Base-by-base conservation (phyloP, 2,797 vertebrate genomes). In the Rallus crepitans region DNA sequence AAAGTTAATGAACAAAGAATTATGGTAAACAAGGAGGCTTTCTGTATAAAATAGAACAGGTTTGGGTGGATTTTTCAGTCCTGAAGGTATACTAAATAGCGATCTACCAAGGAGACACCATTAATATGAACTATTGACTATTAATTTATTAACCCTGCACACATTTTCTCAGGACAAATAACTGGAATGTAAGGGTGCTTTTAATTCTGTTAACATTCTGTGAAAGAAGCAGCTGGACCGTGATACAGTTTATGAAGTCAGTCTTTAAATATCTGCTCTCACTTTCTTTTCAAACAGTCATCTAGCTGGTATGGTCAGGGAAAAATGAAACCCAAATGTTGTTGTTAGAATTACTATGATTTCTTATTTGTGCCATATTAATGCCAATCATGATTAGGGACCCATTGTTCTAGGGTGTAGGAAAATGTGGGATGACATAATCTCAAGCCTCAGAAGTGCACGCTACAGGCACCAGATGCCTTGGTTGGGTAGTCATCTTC, bases 321-420 rank as follows among this genome's bases (percentile, higher is more conserved):
- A 78, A 90, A 83, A 96, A 64, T 24, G 47, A 92, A 93, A 78
- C 40, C 8, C 69, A 73, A 94, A 53, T 70, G 55, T n/a, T 71
- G 50, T 31, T 91, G 39, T 79, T 77, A 73, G 31, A 86, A 79
- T 77, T 93, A 94, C 48, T 66, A 25, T 31, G 56, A 87, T 79
- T 81, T 79, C 39, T 90, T 91, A 55, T 66, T 86, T 77, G 52
- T 68, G 66, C 21, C 21, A 19, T 65, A 91, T 60, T 95, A 91
- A 79, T 64, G 85, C 69, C 73, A 76, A 15, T 90, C 70, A 76
- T 17, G 39, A 93, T 90, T 79, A 97, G 48, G 30, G 35, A 83
- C 42, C 48, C 66, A 71, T 55, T 94, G 85, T 95, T 91, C 77
- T 35, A 90, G 66, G 40, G 27, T 39, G 35, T 2, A 83, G 42